These are phyloP conservation scores for Hippocampus zosterae DNA, from an alignment of 2,113 vertebrate genomes.

Conservation along the genomic window DNA sequence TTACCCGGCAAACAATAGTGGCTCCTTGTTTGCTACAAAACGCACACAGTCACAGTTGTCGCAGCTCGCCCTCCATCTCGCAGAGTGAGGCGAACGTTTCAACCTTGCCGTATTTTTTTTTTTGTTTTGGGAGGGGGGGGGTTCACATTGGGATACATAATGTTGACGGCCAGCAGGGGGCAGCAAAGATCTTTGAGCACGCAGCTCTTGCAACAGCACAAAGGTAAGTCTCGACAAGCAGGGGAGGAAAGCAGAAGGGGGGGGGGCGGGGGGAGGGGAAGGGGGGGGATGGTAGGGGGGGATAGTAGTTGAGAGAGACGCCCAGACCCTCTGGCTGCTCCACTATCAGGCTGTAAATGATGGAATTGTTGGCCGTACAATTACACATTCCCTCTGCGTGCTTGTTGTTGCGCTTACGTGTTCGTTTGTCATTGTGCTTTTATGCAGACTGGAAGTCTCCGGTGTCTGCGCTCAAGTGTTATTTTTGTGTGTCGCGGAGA, in stretches of 20 bases:
- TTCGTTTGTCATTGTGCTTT: constrained; percentile 10
- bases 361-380: constrained; percentile 27
- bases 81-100: constrained; percentile 37
- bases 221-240: constrained; percentile 23
- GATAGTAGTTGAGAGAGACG: constrained; percentile 26
- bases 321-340: constrained; percentile 44
- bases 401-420: neutral
- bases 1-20: constrained; percentile 63
- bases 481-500: neutral
- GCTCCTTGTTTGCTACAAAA: constrained; percentile 33
- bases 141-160: neutral
- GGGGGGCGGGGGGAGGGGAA: no score
- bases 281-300: no score
- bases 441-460: constrained; percentile 10
- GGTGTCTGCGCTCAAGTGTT: constrained; percentile 9
- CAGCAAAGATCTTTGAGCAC: constrained; percentile 48
- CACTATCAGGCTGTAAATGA: constrained; percentile 49
- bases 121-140: neutral
- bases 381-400: constrained; percentile 18
- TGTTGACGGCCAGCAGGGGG: constrained; percentile 49
- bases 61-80: constrained; percentile 10
- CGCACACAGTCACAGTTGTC: neutral
- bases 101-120: constrained; percentile 36
- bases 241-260: neutral
- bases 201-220: constrained; percentile 17